Conservation (phyloP, 2,888 invertebrate genomes). For the Tetranychus truncatus region DNA sequence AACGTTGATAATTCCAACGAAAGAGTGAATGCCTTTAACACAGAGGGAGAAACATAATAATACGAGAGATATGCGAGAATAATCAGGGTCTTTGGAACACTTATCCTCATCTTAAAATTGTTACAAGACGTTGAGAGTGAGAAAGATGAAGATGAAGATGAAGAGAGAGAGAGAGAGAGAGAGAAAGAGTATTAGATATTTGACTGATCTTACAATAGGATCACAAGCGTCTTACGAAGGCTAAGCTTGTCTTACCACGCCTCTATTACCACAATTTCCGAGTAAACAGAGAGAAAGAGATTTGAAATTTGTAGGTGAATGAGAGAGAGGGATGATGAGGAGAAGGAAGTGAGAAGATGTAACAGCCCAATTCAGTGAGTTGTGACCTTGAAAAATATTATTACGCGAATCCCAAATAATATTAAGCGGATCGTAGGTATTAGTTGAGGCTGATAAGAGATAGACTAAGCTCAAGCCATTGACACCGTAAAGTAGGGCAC, state of each 20-base stretch:
- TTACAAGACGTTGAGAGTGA: background rate
- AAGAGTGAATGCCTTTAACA: background rate
- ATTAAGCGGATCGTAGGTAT: background rate
- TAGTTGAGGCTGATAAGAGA: background rate
- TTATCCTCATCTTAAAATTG: background rate
- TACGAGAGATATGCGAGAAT: background rate
- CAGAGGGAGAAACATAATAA: background rate
- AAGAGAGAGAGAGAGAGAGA: slow-evolving; percentile 8
- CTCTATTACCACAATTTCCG: background rate
- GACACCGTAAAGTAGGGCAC: background rate
- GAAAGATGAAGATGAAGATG: background rate
- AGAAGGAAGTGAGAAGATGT: background rate
- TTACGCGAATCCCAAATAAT: background rate
- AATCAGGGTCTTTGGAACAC: slow-evolving; percentile 1
- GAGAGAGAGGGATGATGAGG: background rate
- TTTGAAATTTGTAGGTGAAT: background rate
- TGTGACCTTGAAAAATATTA: background rate
- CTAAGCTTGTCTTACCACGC: background rate
- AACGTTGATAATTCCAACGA: background rate
- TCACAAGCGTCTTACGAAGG: background rate
- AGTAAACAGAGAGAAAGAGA: background rate
- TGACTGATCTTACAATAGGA: background rate
- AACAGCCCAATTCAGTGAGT: background rate
- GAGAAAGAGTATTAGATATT: background rate
- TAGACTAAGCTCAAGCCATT: background rate